Conservation (phyloP, 2,888 invertebrate species). For the Drosophila flavopinicola region DNA sequence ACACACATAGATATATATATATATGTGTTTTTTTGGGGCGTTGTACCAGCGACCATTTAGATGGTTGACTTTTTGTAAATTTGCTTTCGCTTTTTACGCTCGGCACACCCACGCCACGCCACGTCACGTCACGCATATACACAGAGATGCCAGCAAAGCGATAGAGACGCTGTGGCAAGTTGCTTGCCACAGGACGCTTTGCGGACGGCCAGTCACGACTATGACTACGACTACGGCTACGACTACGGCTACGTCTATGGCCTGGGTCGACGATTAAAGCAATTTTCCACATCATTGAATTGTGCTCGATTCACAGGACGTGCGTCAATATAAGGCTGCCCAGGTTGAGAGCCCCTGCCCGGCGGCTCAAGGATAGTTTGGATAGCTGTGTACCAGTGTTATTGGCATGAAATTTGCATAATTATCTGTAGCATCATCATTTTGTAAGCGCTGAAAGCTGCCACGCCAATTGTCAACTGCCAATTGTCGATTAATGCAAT, state of each 20-base stretch:
- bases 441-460: not conserved
- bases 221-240: not conserved
- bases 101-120: not conserved
- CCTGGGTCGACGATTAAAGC: constrained; percentile 56
- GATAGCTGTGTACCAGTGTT: constrained; percentile 1
- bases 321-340: constrained; percentile 66
- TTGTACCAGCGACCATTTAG: constrained; percentile 28
- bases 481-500: constrained; percentile 11
- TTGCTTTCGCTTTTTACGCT: constrained; percentile 16
- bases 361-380: constrained; percentile 1
- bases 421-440: constrained; percentile 27
- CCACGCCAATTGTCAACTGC: constrained; percentile 9
- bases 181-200: constrained; percentile 22
- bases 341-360: not conserved
- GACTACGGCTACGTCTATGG: not conserved
- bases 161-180: constrained; percentile 5
- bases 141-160: not conserved
- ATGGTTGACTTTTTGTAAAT: constrained; percentile 19
- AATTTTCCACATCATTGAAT: constrained; percentile 75
- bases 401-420: constrained; percentile 36
- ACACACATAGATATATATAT: too few species aligned
- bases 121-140: constrained; percentile 4
- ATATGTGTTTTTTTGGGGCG: constrained; percentile 51
- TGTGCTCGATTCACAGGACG: constrained; percentile 61
- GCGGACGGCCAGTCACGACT: not conserved